Evolutionary conservation across 2,888 invertebrate species (phyloP), one percentile per base, ranked within the genome.

Genomic region (Caenorhabditis wallacei): DNA sequence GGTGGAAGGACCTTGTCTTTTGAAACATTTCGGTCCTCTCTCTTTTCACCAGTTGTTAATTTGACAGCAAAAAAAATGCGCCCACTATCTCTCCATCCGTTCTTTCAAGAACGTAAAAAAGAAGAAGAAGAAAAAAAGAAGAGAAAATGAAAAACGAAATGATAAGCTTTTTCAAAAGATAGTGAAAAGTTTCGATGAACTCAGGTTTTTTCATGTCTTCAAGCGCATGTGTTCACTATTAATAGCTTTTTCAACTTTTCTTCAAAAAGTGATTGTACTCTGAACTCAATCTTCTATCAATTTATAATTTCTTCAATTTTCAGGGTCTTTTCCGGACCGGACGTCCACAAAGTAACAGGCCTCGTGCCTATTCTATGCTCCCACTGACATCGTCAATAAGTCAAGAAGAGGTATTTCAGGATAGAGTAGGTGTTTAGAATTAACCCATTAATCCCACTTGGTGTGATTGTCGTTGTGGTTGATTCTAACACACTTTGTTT

Each of bases 311-410:
- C n/a, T 8, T 8, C n/a, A n/a, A 40, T 76, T 84, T 87, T 57
- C 76, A 88, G 88, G 87, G 88, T 57, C 80, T 88, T 24, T 84
- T 88, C 48, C 87, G 88, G 68, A 81, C 88, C 11, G 59, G 59
- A 48, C 82, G 84, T 63, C 84, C 80, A 69, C 83, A 63, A 26
- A 79, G 69, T 59, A 78, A 72, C 51, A 70, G 85, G 66, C 87
- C 86, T 63, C 85, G 88, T 54, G 88, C 88, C 56, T 81, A 76
- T 76, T 88, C 88, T 40, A 88, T 88, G 88, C 85, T 87, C 40
- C 88, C 88, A 30, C 75, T 88, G 71, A 79, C 83, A 46, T 79
- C 78, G 30, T 84, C 85, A 37, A 71, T 68, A 53, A 85, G 83
- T 69, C 84, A 85, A 43, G 84, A 87, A 78, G 87, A 87, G 59